A percentile compares a stretch with the other conserved stretches of the same genome.
These are phyloP conservation scores for Germaria angustata DNA, from an alignment of 2,888 invertebrate genomes.

Conservation along the genomic window DNA sequence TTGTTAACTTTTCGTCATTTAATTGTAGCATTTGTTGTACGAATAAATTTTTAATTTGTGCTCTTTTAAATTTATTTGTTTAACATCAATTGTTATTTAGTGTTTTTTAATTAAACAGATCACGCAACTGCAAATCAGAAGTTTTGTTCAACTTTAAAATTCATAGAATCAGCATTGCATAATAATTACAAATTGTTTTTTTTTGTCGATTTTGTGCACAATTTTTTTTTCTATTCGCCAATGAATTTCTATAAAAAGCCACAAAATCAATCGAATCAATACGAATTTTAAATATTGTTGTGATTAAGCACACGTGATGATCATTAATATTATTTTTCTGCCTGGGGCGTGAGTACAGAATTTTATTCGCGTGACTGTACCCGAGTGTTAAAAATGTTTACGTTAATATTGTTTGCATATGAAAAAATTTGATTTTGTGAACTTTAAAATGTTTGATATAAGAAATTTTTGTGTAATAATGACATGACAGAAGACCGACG, in stretches of 20 bases:
- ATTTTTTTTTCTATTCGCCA: not conserved
- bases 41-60: slow-evolving; percentile 31
- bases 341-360: no score
- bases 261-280: not conserved
- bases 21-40: slow-evolving; percentile 30
- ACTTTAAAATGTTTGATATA: no score
- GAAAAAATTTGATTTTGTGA: no score
- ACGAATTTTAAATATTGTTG: not conserved
- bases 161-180: slow-evolving; percentile 27
- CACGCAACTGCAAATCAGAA: slow-evolving; percentile 24
- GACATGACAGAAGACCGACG: no score
- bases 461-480: no score
- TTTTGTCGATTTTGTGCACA: not conserved
- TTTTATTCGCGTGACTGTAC: no score
- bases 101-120: slow-evolving; percentile 19
- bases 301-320: no score
- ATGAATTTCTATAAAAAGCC: not conserved
- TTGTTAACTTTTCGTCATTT: not conserved
- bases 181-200: not conserved
- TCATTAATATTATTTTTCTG: no score
- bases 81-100: slow-evolving; percentile 34
- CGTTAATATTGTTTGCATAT: no score
- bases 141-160: slow-evolving; percentile 8
- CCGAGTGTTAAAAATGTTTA: no score
- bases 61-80: slow-evolving; percentile 42